A percentile compares a stretch with the other conserved stretches of the same genome.
Evolutionary conservation across 2,797 vertebrate genomes (phyloP).

Genomic region (Trematomus bernacchii): DNA sequence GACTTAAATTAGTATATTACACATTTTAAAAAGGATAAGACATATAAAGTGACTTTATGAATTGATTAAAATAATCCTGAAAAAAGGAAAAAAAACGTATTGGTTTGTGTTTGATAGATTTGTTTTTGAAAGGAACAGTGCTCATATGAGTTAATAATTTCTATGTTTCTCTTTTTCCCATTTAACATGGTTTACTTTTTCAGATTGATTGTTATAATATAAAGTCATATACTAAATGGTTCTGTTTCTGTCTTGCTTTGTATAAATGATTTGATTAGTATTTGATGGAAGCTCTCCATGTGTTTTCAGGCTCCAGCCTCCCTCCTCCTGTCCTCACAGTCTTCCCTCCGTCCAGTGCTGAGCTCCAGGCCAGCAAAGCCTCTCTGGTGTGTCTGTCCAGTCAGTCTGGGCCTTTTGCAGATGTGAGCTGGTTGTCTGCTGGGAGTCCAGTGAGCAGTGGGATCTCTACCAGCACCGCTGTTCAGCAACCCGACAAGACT

Average conservation of each 20-base stretch:
- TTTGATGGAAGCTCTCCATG: not conserved
- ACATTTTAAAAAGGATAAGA: not conserved
- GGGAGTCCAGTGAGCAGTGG: slow-evolving; percentile 66
- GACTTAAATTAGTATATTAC: not conserved
- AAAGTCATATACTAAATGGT: not conserved
- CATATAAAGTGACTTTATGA: not conserved
- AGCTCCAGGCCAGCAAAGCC: slow-evolving; percentile 64
- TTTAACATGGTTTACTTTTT: no score
- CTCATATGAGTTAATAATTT: not conserved
- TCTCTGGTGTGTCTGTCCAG: slow-evolving; percentile 73
- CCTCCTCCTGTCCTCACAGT: slow-evolving; percentile 70
- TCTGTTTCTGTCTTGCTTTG: not conserved
- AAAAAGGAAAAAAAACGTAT: not conserved
- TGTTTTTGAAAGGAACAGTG: not conserved
- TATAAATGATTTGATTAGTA: not conserved
- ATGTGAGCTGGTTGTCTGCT: slow-evolving; percentile 71
- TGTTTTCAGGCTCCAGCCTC: slow-evolving; percentile 55
- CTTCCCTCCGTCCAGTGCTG: slow-evolving; percentile 75
- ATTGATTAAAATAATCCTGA: not conserved
- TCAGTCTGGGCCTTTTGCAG: slow-evolving; percentile 61
- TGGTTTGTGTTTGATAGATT: not conserved
- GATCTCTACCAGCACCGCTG: slow-evolving; percentile 67
- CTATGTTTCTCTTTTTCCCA: no score
- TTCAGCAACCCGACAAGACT: slow-evolving; percentile 64
- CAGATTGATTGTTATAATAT: not conserved